Conservation (phyloP, 2,113 vertebrate species). For the Monopterus albus region DNA sequence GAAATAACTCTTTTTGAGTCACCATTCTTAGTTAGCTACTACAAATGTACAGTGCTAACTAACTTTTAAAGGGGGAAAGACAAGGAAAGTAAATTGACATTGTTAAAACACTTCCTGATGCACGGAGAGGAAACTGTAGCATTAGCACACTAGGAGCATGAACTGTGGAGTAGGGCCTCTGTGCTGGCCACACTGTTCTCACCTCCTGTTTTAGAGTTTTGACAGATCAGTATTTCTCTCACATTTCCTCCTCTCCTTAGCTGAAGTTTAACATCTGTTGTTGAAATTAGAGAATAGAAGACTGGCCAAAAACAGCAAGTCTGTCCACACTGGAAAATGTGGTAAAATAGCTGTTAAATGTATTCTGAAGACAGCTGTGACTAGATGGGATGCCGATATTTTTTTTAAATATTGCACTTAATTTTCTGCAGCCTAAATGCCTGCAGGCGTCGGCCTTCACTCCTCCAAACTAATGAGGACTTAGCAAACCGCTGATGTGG, state of each 20-base stretch:
- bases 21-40: not conserved
- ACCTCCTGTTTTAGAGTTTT: conserved; percentile 27
- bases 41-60: not conserved
- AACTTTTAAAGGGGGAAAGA: not conserved
- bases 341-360: conserved; percentile 11
- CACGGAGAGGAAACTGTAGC: not conserved
- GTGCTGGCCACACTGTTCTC: conserved; percentile 7
- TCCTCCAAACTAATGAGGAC: not conserved
- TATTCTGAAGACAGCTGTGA: not conserved
- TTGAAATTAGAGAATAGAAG: not conserved
- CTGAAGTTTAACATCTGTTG: conserved; percentile 53
- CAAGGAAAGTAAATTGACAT: too few relatives aligned
- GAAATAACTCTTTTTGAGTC: not conserved
- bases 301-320: conserved; percentile 34
- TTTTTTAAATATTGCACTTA: conserved; percentile 9
- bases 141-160: conserved; percentile 13
- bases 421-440: conserved; percentile 1
- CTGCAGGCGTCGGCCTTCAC: conserved; percentile 8
- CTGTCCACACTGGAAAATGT: conserved; percentile 26
- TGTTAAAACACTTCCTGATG: not conserved
- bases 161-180: conserved; percentile 29
- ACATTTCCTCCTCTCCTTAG: conserved; percentile 32
- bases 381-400: conserved; percentile 9
- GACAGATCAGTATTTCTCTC: conserved; percentile 39
- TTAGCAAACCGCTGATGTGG: not conserved